Percentiles rank a stretch among this genome's conserved stretches.
Conservation (phyloP, 2,113 vertebrate species). For the Tauraco erythrolophus region DNA sequence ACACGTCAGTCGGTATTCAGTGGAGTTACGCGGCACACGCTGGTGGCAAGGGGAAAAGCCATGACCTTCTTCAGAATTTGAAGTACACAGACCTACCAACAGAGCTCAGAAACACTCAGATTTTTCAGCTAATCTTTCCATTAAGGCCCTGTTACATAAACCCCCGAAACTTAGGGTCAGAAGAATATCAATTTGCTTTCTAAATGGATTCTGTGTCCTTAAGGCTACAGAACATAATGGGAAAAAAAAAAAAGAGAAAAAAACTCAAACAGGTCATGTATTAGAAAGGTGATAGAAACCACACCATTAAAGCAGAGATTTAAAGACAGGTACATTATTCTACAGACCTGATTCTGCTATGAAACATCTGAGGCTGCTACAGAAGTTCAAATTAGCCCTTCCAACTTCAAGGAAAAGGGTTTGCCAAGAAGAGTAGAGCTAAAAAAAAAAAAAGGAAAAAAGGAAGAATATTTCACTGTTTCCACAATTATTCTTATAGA, state of each 20-base stretch:
- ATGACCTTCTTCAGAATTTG: not conserved
- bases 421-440: not conserved
- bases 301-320: not conserved
- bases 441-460: not conserved
- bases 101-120: not conserved
- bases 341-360: not conserved
- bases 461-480: not conserved
- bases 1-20: not conserved
- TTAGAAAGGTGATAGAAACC: not conserved
- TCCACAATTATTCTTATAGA: not conserved
- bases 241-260: not conserved
- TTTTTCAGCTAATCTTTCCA: not conserved
- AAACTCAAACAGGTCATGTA: not conserved
- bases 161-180: not conserved
- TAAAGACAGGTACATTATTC: not conserved
- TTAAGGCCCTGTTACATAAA: not conserved
- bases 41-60: not conserved
- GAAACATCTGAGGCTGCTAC: not conserved
- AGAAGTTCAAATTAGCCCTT: not conserved
- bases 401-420: not conserved
- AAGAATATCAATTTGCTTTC: slow-evolving; percentile 10
- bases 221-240: not conserved
- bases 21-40: no score
- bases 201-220: slow-evolving; percentile 8
- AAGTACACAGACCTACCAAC: not conserved